These are phyloP conservation scores for Nyctibius bracteatus DNA, from an alignment of 2,113 vertebrate species.

Conservation along the genomic window DNA sequence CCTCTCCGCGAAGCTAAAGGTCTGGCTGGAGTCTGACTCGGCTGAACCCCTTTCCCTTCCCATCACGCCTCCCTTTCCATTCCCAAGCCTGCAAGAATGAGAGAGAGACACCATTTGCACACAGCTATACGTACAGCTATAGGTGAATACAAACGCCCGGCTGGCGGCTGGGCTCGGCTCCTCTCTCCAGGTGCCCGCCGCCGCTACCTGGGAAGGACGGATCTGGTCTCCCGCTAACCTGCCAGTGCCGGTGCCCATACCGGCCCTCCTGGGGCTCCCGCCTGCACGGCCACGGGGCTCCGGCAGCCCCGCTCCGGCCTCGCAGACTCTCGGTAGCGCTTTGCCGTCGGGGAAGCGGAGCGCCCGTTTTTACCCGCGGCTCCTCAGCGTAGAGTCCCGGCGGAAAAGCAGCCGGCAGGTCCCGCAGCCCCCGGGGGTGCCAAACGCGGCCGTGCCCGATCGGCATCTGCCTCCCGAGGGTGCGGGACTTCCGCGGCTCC, in stretches of 20 bases:
- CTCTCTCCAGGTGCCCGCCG: background rate
- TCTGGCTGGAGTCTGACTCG: background rate
- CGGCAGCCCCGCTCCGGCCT: background rate
- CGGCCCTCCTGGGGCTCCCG: background rate
- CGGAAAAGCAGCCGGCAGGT: background rate
- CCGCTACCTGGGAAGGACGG: no score
- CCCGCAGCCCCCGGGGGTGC: background rate
- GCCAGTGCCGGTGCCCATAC: no score
- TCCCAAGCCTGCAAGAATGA: no score
- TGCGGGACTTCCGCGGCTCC: background rate
- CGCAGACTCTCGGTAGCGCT: background rate
- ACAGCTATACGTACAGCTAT: background rate
- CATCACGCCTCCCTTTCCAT: background rate
- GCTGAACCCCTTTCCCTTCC: background rate
- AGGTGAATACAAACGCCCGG: background rate
- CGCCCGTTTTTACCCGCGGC: background rate
- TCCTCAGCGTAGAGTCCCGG: background rate
- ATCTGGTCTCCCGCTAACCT: background rate
- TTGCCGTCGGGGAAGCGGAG: background rate
- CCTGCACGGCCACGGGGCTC: background rate
- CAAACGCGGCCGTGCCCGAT: background rate
- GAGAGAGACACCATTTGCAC: background rate
- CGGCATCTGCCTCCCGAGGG: rapidly evolving
- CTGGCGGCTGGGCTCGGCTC: background rate
- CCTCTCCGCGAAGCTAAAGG: background rate